A percentile compares a stretch with the other conserved stretches of the same genome.
Conservation (phyloP, 2,888 invertebrate species). For the Autographa gamma region DNA sequence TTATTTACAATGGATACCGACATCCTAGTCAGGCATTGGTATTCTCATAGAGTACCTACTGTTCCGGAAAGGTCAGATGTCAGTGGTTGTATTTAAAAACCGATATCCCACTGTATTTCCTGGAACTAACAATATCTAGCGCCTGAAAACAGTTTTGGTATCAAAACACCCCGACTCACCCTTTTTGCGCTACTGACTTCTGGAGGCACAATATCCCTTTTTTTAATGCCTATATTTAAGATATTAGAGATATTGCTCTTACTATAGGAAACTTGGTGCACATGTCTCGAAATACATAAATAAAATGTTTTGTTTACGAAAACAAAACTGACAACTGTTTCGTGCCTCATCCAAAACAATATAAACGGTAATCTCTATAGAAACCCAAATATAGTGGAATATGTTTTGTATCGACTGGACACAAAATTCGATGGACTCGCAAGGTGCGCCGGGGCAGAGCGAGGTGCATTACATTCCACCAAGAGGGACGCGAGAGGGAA, state of each 20-base stretch:
- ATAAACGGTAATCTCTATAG: slow-evolving; percentile 5
- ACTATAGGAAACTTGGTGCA: slow-evolving; percentile 35
- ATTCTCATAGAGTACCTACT: too few species aligned
- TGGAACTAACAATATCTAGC: background rate
- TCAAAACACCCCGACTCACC: slow-evolving; percentile 31
- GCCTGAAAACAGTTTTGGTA: background rate
- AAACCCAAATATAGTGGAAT: slow-evolving; percentile 26
- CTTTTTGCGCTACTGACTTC: slow-evolving; percentile 15
- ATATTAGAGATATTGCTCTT: slow-evolving; percentile 35
- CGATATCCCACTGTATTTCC: too few species aligned
- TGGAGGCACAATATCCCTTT: slow-evolving; percentile 26
- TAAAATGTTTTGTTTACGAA: slow-evolving; percentile 53
- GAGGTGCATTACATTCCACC: slow-evolving; percentile 85
- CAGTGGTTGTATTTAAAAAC: too few species aligned
- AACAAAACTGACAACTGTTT: slow-evolving; percentile 45
- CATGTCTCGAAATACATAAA: slow-evolving; percentile 46
- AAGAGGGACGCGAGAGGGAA: slow-evolving; percentile 86
- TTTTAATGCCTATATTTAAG: slow-evolving; percentile 26
- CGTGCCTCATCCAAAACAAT: slow-evolving; percentile 1
- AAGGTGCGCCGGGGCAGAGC: slow-evolving; percentile 84
- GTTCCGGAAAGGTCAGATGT: too few species aligned
- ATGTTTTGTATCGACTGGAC: slow-evolving; percentile 61
- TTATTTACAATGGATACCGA: too few species aligned
- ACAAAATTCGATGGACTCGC: slow-evolving; percentile 74
- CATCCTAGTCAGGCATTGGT: too few species aligned